These are phyloP conservation scores for Conistra vaccinii DNA, from an alignment of 2,888 invertebrate genomes.

Conservation along the genomic window DNA sequence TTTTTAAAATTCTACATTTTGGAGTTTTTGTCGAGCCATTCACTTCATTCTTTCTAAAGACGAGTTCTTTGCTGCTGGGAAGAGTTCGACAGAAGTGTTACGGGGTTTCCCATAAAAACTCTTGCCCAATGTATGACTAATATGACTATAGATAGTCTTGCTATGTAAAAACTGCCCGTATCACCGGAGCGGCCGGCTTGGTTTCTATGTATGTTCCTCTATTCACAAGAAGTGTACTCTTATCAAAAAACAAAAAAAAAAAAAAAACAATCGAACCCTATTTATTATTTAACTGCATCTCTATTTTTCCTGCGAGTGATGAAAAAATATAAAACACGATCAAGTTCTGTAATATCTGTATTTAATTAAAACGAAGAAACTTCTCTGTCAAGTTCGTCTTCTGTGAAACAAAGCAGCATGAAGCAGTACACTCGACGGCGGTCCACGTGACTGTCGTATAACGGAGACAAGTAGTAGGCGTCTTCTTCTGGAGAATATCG, in stretches of 20 bases:
- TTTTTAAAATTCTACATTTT: too few species aligned
- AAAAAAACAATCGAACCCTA: not conserved
- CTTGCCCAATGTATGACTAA: not conserved
- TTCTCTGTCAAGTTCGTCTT: constrained; percentile 84
- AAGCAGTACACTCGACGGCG: constrained; percentile 84
- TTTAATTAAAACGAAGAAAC: constrained; percentile 78
- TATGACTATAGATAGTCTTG: not conserved
- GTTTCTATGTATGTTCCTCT: not conserved
- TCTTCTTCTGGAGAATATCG: constrained; percentile 83
- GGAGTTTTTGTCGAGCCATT: too few species aligned
- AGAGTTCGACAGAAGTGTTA: too few species aligned
- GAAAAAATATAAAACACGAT: constrained; percentile 9
- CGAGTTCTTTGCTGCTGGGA: too few species aligned
- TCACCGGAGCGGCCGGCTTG: not conserved
- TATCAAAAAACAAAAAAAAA: not conserved
- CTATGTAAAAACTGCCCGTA: not conserved
- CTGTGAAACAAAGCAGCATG: constrained; percentile 85
- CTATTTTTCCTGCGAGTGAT: not conserved
- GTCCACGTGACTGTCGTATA: constrained; percentile 77
- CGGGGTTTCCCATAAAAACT: not conserved
- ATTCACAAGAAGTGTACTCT: not conserved
- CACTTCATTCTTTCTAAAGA: not conserved
- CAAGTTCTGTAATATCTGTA: not conserved
- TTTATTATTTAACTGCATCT: not conserved
- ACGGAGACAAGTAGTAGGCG: constrained; percentile 74